Conservation (phyloP, 1,140 invertebrate genomes). For the Aethina tumida region DNA sequence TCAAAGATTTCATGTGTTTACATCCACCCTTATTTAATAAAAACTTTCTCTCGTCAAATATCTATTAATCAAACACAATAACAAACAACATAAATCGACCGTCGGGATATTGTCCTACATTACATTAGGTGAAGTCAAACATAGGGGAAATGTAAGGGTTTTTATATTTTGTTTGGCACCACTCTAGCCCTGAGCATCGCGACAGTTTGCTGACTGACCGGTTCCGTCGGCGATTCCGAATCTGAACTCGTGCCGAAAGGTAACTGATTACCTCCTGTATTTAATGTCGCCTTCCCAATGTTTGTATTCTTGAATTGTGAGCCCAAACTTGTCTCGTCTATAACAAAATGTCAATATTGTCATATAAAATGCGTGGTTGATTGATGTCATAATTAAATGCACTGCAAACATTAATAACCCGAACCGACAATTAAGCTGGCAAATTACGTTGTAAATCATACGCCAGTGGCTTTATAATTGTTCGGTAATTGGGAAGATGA, state of each 20-base stretch:
- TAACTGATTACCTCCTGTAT: constrained; percentile 16
- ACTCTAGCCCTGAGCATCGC: constrained; percentile 39
- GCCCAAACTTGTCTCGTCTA: constrained; percentile 1
- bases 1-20: too few species aligned
- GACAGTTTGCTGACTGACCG: constrained; percentile 43
- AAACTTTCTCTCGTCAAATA: too few species aligned
- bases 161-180: constrained; percentile 31
- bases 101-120: too few species aligned
- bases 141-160: constrained; percentile 1
- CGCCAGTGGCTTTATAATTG: not conserved
- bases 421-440: not conserved
- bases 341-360: not conserved
- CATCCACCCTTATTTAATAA: too few species aligned
- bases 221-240: constrained; percentile 50
- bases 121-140: not conserved
- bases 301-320: too few species aligned
- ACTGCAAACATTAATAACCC: not conserved
- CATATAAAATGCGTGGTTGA: too few species aligned
- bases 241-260: constrained; percentile 42
- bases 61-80: too few species aligned
- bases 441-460: too few species aligned
- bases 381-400: not conserved
- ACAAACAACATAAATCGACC: too few species aligned
- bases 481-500: not conserved
- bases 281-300: too few species aligned